Evolutionary conservation across 2,888 invertebrate species (phyloP).

Genomic region (Eristalis intricaria): DNA sequence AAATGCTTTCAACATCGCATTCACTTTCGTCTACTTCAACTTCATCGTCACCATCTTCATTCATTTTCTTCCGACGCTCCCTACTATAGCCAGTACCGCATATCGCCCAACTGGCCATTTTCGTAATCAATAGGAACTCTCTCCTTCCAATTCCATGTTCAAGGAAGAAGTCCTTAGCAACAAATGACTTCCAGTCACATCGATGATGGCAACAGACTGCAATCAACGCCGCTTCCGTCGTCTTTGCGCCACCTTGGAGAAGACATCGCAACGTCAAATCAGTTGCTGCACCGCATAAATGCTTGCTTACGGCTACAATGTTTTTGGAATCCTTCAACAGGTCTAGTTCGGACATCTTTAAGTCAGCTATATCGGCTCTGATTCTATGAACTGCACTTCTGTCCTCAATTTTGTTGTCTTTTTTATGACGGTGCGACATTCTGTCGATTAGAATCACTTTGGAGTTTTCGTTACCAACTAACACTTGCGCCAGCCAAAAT

Average conservation of each 20-base stretch:
- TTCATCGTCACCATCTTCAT: conserved; percentile 47
- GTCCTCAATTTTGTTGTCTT: conserved; percentile 85
- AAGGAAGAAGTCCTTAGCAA: conserved; percentile 85
- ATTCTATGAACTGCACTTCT: conserved; percentile 84
- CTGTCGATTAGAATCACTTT: conserved; percentile 90
- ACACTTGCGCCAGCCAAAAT: conserved; percentile 87
- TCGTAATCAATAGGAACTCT: conserved; percentile 89
- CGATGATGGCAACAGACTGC: conserved; percentile 96
- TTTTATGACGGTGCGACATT: conserved; percentile 91
- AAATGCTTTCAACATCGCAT: conserved; percentile 6
- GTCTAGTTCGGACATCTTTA: conserved; percentile 84
- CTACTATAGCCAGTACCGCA: conserved; percentile 88
- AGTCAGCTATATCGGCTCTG: conserved; percentile 91
- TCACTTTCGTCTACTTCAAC: background rate
- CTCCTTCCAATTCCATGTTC: conserved; percentile 83
- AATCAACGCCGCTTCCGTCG: conserved; percentile 85
- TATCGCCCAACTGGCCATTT: conserved; percentile 94
- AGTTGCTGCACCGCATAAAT: conserved; percentile 94
- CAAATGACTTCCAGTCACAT: conserved; percentile 87
- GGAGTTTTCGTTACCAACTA: conserved; percentile 81
- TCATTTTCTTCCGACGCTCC: conserved; percentile 79
- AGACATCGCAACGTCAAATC: conserved; percentile 89
- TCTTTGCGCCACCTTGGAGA: conserved; percentile 72
- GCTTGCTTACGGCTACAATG: conserved; percentile 92
- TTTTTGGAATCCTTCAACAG: conserved; percentile 80